Percentiles rank a stretch among this genome's conserved stretches.
Conservation (phyloP, 2,888 invertebrate genomes). For the Acheta domesticus region DNA sequence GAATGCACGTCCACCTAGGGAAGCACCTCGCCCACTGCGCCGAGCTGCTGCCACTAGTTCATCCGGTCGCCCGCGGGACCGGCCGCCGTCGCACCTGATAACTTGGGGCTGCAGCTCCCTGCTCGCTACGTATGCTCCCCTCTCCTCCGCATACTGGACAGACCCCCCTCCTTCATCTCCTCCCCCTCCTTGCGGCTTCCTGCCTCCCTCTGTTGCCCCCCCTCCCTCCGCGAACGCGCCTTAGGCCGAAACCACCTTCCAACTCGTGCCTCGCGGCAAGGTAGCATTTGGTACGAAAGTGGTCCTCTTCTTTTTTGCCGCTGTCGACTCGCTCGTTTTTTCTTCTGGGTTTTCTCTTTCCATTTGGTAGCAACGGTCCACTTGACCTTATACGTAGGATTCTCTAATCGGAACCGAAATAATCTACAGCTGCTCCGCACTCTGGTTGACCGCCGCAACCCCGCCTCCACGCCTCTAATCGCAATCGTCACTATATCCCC, state of each 20-base stretch:
- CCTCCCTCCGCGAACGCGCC: not conserved
- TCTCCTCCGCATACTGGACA: not conserved
- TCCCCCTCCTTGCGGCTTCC: not conserved
- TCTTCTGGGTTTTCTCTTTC: conserved; percentile 18
- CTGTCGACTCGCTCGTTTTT: not conserved
- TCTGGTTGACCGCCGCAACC: too few relatives aligned
- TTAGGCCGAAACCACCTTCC: not conserved
- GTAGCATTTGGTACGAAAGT: not conserved
- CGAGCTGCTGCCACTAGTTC: not conserved
- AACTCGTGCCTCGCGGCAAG: conserved; percentile 10
- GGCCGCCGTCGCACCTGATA: conserved; percentile 3
- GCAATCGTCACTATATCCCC: too few relatives aligned
- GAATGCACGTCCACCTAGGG: too few relatives aligned
- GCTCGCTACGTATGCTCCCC: not conserved
- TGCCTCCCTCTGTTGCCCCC: not conserved
- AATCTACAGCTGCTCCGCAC: not conserved
- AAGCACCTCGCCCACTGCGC: too few relatives aligned
- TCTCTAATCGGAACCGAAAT: not conserved
- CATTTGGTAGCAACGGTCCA: not conserved
- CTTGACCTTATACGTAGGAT: conserved; percentile 1
- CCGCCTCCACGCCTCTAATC: too few relatives aligned
- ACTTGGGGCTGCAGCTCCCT: not conserved
- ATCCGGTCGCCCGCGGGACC: not conserved
- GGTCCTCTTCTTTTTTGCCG: conserved; percentile 7
- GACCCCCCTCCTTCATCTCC: not conserved